phyloP scores from a whole-genome alignment of 2,888 invertebrate species.

The Lutraria lutraria region DNA sequence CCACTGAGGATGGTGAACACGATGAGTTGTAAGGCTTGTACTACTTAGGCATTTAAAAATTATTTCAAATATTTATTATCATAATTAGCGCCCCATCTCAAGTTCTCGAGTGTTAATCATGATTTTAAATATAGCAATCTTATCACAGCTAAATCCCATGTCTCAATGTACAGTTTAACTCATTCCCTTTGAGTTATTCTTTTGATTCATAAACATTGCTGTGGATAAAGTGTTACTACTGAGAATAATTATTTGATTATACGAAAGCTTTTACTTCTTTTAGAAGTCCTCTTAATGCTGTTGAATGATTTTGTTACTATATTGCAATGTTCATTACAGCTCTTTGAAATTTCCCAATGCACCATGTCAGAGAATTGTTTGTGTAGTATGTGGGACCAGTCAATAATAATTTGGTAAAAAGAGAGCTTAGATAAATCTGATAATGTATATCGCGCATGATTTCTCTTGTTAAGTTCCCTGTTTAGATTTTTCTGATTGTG shows the following conservation, averaged over 20 bases:
- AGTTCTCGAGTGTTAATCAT: not conserved
- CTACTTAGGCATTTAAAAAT: constrained; percentile 51
- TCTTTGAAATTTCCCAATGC: too few species aligned
- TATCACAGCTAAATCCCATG: not conserved
- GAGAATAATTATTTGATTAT: too few species aligned
- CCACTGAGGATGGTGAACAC: constrained; percentile 51
- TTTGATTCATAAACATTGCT: not conserved
- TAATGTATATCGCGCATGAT: not conserved
- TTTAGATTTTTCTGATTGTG: not conserved
- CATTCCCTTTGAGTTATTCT: not conserved
- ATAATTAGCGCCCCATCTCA: not conserved
- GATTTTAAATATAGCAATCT: not conserved
- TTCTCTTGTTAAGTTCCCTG: not conserved
- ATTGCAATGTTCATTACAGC: too few species aligned
- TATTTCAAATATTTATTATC: constrained; percentile 19
- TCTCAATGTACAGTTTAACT: not conserved
- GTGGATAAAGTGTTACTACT: not conserved
- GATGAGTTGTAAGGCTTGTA: constrained; percentile 64
- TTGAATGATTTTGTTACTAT: too few species aligned
- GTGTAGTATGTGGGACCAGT: not conserved
- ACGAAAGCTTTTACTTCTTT: too few species aligned
- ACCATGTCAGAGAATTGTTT: not conserved
- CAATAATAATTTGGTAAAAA: not conserved
- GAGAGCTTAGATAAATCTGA: not conserved
- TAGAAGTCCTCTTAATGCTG: too few species aligned